phyloP scores from a whole-genome alignment of 1,140 invertebrate genomes.

The Drosophila albomicans region DNA sequence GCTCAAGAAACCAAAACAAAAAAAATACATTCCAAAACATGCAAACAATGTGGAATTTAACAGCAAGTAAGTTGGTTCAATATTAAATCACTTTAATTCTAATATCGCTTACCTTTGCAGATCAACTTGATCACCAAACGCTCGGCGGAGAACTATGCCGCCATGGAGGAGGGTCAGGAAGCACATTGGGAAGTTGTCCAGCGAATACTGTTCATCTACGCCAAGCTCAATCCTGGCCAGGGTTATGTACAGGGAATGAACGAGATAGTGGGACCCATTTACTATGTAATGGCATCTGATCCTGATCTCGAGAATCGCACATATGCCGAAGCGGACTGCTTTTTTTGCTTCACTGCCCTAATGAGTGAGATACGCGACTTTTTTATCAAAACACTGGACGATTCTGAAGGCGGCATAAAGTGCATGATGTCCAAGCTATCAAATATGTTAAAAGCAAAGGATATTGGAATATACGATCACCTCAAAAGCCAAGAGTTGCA shows the following conservation, averaged over 20 bases:
- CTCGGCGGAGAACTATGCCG: conserved; percentile 91
- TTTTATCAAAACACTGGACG: conserved; percentile 98
- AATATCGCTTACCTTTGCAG: conserved; percentile 34
- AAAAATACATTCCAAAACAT: conserved; percentile 44
- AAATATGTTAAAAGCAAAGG: conserved; percentile 90
- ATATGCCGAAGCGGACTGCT: conserved; percentile 98
- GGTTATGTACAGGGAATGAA: conserved; percentile 99
- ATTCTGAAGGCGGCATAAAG: conserved; percentile 95
- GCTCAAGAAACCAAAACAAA: background rate
- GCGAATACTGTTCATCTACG: conserved; percentile 98
- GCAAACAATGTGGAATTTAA: conserved; percentile 48
- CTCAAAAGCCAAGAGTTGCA: conserved; percentile 93
- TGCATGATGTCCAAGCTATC: conserved; percentile 93
- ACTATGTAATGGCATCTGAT: conserved; percentile 98
- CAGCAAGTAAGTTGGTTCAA: conserved; percentile 79
- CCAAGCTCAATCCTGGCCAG: conserved; percentile 98
- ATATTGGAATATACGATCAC: conserved; percentile 91
- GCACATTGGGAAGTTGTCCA: conserved; percentile 99
- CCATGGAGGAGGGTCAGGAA: conserved; percentile 92
- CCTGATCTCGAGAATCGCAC: conserved; percentile 92
- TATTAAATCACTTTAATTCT: background rate
- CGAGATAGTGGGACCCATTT: conserved; percentile 99
- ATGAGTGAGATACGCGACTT: conserved; percentile 99
- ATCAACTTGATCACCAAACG: conserved; percentile 89
- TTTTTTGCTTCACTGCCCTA: conserved; percentile 98